phyloP scores from a whole-genome alignment of 2,888 invertebrate genomes.

The Rhingia rostrata region DNA sequence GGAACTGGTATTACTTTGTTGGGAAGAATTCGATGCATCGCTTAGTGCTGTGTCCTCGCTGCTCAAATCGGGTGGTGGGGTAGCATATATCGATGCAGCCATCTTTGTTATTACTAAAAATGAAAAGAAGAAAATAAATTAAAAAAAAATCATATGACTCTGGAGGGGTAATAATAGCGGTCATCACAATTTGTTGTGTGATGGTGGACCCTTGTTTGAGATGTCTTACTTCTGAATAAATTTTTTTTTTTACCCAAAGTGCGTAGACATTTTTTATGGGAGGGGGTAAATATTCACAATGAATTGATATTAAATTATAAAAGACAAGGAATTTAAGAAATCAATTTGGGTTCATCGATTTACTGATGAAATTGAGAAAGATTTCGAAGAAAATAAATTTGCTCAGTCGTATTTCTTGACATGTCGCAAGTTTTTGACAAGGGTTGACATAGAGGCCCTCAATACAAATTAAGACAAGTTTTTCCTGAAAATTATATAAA shows the following conservation, averaged over 20 bases:
- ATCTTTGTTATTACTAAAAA: conserved; percentile 82
- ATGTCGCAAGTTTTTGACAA: no score
- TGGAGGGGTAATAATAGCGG: conserved; percentile 26
- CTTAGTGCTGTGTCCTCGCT: conserved; percentile 83
- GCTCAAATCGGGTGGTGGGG: conserved; percentile 83
- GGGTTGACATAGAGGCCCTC: no score
- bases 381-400: no score
- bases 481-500: no score
- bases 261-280: no score
- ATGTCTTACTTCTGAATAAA: neutral
- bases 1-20: conserved; percentile 79
- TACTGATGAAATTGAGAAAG: no score
- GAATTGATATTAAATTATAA: neutral
- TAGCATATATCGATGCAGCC: conserved; percentile 84
- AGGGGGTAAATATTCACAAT: conserved; percentile 3
- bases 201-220: conserved; percentile 35
- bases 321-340: neutral
- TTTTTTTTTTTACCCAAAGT: no score
- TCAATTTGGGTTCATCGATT: no score
- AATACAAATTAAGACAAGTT: no score
- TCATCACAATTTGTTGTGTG: conserved; percentile 36
- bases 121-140: conserved; percentile 15
- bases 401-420: no score
- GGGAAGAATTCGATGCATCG: conserved; percentile 83
- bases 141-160: neutral